Base-by-base conservation (phyloP, 2,888 invertebrate species). In the Coelogynopora nodosa region DNA sequence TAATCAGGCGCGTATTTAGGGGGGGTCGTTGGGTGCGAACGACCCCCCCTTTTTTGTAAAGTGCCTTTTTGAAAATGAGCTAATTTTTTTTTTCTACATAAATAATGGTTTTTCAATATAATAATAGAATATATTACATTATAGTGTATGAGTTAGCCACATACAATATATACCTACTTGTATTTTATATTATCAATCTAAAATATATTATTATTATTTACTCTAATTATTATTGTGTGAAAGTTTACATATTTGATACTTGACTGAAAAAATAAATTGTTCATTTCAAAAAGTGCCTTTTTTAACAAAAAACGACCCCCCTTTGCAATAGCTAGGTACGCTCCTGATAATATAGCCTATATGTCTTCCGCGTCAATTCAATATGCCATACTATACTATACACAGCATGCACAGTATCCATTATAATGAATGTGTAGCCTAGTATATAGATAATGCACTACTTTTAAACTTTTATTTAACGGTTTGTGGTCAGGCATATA, bases 141-240 rank as follows among this genome's bases (percentile, higher is more conserved):
- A 49, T 49, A 49, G 49, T 49, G 49, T 49, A 49, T 49, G 49
- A 49, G 49, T 49, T 49, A 49, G 49, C 49, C 49, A 49, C 49
- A 49, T 49, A n/a, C n/a, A n/a, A n/a, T n/a, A 18, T 49, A 49
- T 49, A 49, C 49, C 49, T 49, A 49, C 49, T 49, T 49, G 49
- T 49, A 49, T 49, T 49, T 49, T 49, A 49, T 18, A 49, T 49
- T 49, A 49, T 49, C 49, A 49, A 74, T 74, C 74, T 74, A 74
- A 74, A 74, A 74, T 74, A 74, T 74, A 74, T 74, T 74, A 74
- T 74, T 74, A 74, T 74, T 74, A 74, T 74, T 74, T 74, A 74
- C 74, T 74, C 74, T 74, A 74, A 74, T 74, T 74, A 74, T 74
- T 74, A 13, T 74, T 74, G 74, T 74, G 74, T n/a, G 23, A 74